Conservation (phyloP, 2,797 vertebrate genomes). For the Parauchenoglanis punctatus region DNA sequence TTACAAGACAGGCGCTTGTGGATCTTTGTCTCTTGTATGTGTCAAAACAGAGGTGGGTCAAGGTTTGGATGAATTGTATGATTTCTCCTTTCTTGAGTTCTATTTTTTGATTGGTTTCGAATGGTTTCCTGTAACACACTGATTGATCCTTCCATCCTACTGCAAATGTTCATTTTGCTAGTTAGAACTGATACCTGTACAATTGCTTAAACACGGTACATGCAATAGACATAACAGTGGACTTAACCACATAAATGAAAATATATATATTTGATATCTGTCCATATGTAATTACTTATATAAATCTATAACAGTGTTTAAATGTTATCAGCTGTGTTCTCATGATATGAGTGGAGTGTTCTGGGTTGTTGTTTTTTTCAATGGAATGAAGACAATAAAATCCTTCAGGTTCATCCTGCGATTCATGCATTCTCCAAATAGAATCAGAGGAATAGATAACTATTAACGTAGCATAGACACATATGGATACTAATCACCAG, state of each 20-base stretch:
- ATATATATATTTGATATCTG: constrained; percentile 37
- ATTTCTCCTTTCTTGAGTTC: constrained; percentile 41
- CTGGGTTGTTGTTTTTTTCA: neutral
- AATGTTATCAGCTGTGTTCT: constrained; percentile 14
- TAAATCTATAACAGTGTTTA: constrained; percentile 16
- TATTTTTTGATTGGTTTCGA: neutral
- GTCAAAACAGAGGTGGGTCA: constrained; percentile 64
- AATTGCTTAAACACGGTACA: neutral
- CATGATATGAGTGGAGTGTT: neutral
- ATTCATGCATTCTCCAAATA: neutral
- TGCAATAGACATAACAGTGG: neutral
- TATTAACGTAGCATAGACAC: constrained; percentile 10
- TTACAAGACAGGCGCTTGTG: constrained; percentile 76
- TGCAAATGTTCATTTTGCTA: constrained; percentile 4
- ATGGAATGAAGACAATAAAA: neutral
- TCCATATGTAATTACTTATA: constrained; percentile 40
- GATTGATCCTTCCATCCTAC: neutral
- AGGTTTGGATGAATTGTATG: constrained; percentile 42
- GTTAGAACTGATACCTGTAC: neutral
- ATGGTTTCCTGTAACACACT: neutral
- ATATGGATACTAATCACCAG: neutral
- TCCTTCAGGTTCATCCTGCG: neutral
- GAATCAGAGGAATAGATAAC: neutral
- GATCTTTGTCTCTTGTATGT: constrained; percentile 50
- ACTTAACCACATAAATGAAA: constrained; percentile 15